Percentiles rank a stretch among this genome's conserved stretches.
Conservation (phyloP, 1,140 invertebrate species). For the Sipha flava region DNA sequence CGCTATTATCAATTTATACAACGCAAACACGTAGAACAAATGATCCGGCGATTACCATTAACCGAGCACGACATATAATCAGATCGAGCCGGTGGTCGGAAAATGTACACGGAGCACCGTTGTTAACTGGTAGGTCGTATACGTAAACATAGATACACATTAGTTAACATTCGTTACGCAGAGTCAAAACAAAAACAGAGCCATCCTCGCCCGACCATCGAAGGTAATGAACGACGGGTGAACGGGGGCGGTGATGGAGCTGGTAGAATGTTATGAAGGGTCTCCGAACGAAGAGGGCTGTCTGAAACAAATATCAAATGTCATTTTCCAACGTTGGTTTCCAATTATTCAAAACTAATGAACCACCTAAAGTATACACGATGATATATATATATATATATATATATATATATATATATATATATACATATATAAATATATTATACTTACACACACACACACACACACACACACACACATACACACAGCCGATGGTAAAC, state of each 20-base stretch:
- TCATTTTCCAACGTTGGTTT: background rate
- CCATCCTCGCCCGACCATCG: too few species aligned
- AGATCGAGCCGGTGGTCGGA: background rate
- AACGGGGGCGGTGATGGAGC: background rate
- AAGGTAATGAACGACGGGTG: too few species aligned
- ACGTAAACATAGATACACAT: too few species aligned
- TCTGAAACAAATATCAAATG: background rate
- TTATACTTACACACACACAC: too few species aligned
- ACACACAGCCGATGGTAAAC: too few species aligned
- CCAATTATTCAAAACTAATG: background rate
- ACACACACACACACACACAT: too few species aligned
- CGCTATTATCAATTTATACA: background rate
- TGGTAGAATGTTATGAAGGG: background rate
- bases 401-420: too few species aligned
- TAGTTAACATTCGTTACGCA: background rate
- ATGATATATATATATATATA: background rate
- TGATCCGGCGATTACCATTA: background rate
- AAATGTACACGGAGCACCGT: background rate
- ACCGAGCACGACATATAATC: background rate
- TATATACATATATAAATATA: too few species aligned
- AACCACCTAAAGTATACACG: background rate
- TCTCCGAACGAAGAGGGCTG: background rate
- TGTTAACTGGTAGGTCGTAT: background rate
- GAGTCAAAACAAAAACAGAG: background rate
- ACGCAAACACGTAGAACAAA: background rate